Conservation (phyloP, 1,140 invertebrate genomes). For the Pogonus chalceus region DNA sequence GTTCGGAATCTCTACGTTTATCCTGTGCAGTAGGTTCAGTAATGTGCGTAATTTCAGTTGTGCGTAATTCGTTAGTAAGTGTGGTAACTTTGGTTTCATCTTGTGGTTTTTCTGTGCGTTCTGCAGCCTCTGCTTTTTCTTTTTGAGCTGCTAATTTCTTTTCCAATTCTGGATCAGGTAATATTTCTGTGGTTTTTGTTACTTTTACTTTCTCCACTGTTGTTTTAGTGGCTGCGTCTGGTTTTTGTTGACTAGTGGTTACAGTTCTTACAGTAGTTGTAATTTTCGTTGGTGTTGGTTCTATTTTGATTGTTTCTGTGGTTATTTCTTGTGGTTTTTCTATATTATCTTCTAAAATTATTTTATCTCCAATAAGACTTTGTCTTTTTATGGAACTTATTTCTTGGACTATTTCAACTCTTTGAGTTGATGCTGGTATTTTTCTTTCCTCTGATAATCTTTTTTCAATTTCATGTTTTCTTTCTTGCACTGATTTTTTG, state of each 20-base stretch:
- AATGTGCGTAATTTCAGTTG: slow-evolving; percentile 14
- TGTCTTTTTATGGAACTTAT: slow-evolving; percentile 59
- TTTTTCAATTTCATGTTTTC: slow-evolving; percentile 58
- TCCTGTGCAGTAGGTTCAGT: slow-evolving; percentile 8
- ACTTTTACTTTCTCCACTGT: slow-evolving; percentile 21
- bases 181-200: slow-evolving; percentile 21
- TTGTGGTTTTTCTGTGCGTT: slow-evolving; percentile 8
- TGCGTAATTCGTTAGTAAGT: slow-evolving; percentile 18
- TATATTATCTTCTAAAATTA: slow-evolving; percentile 35
- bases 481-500: slow-evolving; percentile 55
- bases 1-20: slow-evolving; percentile 29
- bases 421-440: slow-evolving; percentile 54
- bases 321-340: slow-evolving; percentile 12
- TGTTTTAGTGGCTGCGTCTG: slow-evolving; percentile 10
- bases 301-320: slow-evolving; percentile 15
- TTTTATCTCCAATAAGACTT: slow-evolving; percentile 47
- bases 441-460: slow-evolving; percentile 51
- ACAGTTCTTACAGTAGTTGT: slow-evolving; percentile 9
- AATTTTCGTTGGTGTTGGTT: slow-evolving; percentile 12
- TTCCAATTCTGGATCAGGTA: slow-evolving; percentile 10
- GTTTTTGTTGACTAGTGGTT: background rate
- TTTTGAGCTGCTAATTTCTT: slow-evolving; percentile 13
- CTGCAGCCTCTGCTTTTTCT: slow-evolving; percentile 13
- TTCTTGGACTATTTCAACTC: slow-evolving; percentile 55
- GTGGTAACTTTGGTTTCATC: slow-evolving; percentile 17